Evolutionary conservation across 2,113 vertebrate species (phyloP), one percentile per base, ranked within the genome.

Genomic region (Cyphomyrus plagiostoma): DNA sequence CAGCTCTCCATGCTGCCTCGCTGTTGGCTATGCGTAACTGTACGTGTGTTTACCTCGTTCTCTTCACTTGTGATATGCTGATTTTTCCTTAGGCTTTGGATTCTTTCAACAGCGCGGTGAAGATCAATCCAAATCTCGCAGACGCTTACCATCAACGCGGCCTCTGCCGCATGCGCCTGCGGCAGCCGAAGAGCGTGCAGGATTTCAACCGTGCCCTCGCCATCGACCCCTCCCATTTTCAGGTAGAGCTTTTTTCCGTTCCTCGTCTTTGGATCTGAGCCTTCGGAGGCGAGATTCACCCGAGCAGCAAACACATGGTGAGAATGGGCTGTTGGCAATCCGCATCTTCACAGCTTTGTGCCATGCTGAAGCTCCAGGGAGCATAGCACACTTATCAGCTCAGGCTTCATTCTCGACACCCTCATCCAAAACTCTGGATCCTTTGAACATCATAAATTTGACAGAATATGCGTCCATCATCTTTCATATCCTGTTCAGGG

Each of bases 71-170:
- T 48, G 70, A 89, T 89, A 52, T 0, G 45, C 4, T 26, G 3
- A 30, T 90, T 48, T 90, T 39, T 42, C 91, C 93, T 50, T 90
- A 97, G 96, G 96, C 96, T 89, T 39, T 89, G 50, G 94, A 95
- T 42, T 94, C 93, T 90, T 96, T 97, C 90, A 95, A 91, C 80
- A 92, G 87, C 86, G 94, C 95, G 90, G 91, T 97, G 89, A 96
- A 92, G 91, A 46, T 93, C 56, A 92, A 94, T 91, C 92, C 95
- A 49, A 91, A 91, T 53, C 95, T 93, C 62, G 92, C 95, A 49
- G 95, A 96, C 86, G 95, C 95, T 23, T 96, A 94, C 93, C 96
- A 96, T 92, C 95, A 96, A 23, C 93, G 96, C 89, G 96, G 96
- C 1, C 91, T 96, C 77, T 97, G 97, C 91, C 95, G 93, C 90